phyloP scores from a whole-genome alignment of 2,797 vertebrate species.

The Dicrostonyx torquatus region DNA sequence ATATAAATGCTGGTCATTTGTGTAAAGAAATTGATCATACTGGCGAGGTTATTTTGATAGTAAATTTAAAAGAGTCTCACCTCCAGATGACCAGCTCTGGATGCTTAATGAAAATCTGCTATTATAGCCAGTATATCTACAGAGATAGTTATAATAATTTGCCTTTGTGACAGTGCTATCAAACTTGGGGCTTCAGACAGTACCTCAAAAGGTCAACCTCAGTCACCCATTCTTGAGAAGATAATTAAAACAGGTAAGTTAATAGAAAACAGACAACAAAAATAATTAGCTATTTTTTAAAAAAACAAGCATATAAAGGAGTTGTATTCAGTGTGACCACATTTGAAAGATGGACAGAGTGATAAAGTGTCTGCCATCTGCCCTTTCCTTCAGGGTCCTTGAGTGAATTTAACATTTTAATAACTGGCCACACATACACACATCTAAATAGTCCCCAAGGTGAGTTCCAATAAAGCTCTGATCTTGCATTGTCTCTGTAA shows the following conservation, averaged over 20 bases:
- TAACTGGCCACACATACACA: not conserved
- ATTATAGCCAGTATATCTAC: not conserved
- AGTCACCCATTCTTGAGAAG: not conserved
- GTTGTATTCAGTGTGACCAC: not conserved
- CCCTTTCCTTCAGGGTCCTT: too few relatives aligned
- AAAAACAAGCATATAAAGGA: not conserved
- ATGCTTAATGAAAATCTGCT: not conserved
- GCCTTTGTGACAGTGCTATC: not conserved
- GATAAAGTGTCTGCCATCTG: not conserved
- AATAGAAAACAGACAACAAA: not conserved
- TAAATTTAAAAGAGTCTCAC: not conserved
- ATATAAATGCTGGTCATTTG: not conserved
- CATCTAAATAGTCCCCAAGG: not conserved
- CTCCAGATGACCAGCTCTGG: not conserved
- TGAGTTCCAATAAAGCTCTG: not conserved
- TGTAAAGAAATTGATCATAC: not conserved
- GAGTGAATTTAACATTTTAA: not conserved
- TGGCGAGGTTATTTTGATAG: not conserved
- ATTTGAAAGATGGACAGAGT: not conserved
- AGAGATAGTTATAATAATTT: not conserved
- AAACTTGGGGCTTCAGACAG: not conserved
- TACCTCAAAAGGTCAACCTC: not conserved
- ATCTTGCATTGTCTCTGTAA: not conserved
- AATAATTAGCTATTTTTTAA: not conserved
- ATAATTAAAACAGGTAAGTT: not conserved